Percentiles rank a stretch among this genome's conserved stretches.
These are phyloP conservation scores for Pogonocherus hispidulus DNA, from an alignment of 2,888 invertebrate species.

Conservation along the genomic window DNA sequence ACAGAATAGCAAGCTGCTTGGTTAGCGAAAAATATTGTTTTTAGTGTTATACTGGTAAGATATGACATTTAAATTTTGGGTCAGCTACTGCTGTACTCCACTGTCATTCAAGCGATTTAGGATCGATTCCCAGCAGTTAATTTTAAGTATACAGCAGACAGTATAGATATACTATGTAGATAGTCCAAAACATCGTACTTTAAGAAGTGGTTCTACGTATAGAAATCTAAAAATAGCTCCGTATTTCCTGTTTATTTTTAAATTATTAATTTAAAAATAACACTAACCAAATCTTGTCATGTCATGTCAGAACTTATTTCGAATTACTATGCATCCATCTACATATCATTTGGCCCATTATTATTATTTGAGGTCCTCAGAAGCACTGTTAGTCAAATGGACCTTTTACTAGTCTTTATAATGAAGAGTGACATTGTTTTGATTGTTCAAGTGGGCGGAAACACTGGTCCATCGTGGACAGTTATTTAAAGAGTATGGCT, in stretches of 20 bases:
- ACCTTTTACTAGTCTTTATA: background rate
- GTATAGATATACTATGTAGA: no score
- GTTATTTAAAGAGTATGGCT: no score
- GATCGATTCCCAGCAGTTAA: no score
- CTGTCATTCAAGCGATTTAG: no score
- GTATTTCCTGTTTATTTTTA: background rate
- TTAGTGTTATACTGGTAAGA: no score
- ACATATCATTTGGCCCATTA: background rate
- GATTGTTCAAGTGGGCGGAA: constrained; percentile 1
- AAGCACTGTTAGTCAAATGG: background rate
- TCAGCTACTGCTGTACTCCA: no score
- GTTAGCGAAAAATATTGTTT: no score
- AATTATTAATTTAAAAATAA: background rate
- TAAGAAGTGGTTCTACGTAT: no score
- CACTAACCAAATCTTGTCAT: background rate
- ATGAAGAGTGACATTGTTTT: constrained; percentile 6
- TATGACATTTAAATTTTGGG: no score
- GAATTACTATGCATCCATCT: background rate
- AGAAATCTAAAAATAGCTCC: background rate
- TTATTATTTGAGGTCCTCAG: background rate
- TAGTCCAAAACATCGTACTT: no score
- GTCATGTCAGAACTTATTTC: background rate
- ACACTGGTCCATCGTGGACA: background rate
- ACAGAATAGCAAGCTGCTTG: no score
- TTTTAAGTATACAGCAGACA: no score